Base-by-base conservation (phyloP, 1,140 invertebrate genomes). In the Temnothorax longispinosus region DNA sequence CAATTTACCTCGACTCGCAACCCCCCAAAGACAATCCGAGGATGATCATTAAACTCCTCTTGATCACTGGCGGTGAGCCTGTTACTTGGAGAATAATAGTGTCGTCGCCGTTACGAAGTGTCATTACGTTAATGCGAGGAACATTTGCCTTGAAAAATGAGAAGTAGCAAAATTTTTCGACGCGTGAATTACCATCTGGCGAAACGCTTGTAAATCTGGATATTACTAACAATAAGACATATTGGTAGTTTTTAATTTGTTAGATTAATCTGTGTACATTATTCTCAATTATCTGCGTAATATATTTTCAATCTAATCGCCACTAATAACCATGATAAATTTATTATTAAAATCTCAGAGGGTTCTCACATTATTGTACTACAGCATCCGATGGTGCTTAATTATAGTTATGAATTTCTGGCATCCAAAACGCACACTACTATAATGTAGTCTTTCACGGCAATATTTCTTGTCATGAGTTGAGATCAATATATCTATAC, bases 11-110 rank as follows among this genome's bases (percentile, higher is more conserved):
- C 71, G 89, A 82, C 69, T 74, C 65, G 47, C 54, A 75, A 77
- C 75, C 62, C 84, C 78, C 72, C 87, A 82, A 88, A 90, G 90
- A 91, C 90, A 90, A 90, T 90, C 67, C 89, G 62, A 32, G 54
- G 67, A 74, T 75, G 84, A 84, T 77, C 89, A 91, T 91, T 90
- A 91, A 75, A 90, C 86, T 80, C 87, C 69, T 74, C 78, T 72
- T 88, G 87, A 90, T 91, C 87, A 78, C 87, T 56, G 47, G 50
- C 65, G 60, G 87, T 86, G 67, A 80, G 88, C 74, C 71, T 81
- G 76, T 64, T 65, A 54, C 65, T 35, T 47, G 18, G 21, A 32
- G 18, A 65, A 69, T 85, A 88, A 81, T 62, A 58, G 54, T 75
- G 80, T 84, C 75, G 69, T 80, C 84, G 56, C 88, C 78, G 86